Base-by-base conservation (phyloP, 2,888 invertebrate species). In the Branchinecta sandiegonensis region DNA sequence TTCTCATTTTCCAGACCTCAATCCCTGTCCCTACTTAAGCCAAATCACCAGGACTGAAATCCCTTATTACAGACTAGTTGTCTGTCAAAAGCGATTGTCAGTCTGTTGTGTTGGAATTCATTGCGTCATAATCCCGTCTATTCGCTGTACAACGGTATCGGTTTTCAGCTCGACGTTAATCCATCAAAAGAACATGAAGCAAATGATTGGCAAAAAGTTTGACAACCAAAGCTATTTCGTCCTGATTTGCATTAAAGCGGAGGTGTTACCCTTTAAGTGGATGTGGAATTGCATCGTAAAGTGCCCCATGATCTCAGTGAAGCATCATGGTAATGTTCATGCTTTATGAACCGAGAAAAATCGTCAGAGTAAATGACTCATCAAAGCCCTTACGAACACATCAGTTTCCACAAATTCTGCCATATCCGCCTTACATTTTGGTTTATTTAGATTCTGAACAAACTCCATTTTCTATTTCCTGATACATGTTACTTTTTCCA, bases 51-150 rank as follows among this genome's bases (percentile, higher is more conserved):
- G 37, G 37, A 37, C 4, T 56, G 14, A 56, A 56, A n/a, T 56
- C 63, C 63, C 63, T 10, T 56, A 56, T 56, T 56, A 56, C 12
- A 17, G 63, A 17, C 63, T 56, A 23, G n/a, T 11, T 56, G 23
- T 56, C 63, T 56, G 63, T 56, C 63, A 56, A 56, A 56, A 56
- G 10, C 10, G 63, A 56, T 56, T 56, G 63, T 56, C 63, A 56
- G 63, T 56, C 63, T n/a, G n/a, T 56, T 56, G 14, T 56, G 23
- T 56, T 17, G 23, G n/a, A 56, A 56, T 56, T n/a, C 23, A 23
- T 23, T 23, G 63, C 23, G 9, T 56, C 23, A 17, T 56, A 56
- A 56, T 56, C 63, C 63, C 12, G 11, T 56, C 63, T 56, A 10
- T 56, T 10, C 9, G 63, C 2, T 37, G 37, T 37, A 37, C 37